These are phyloP conservation scores for Notolepis coatsorum DNA, from an alignment of 2,797 vertebrate species.

Conservation along the genomic window DNA sequence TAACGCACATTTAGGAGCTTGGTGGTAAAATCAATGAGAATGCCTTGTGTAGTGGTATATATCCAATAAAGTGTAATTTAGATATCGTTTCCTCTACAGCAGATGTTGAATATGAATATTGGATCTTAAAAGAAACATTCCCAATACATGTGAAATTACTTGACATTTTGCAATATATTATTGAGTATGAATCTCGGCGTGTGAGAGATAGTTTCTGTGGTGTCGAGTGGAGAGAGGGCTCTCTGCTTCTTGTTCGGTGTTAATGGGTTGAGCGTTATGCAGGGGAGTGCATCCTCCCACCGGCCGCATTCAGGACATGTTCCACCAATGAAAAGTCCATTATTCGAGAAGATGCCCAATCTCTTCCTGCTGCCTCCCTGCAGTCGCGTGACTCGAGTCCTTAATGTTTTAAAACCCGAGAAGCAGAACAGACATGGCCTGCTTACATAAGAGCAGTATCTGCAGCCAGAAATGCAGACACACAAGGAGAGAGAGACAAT, in stretches of 20 bases:
- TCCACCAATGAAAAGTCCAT: constrained; percentile 68
- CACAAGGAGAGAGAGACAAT: constrained; percentile 14
- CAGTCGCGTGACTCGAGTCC: constrained; percentile 55
- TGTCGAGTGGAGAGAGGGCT: constrained; percentile 33
- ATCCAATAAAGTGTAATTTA: no score
- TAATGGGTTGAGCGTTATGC: constrained; percentile 66
- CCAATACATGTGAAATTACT: constrained; percentile 1
- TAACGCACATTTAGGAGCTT: no score
- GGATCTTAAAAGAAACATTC: no score
- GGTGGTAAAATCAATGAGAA: no score
- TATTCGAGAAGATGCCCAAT: constrained; percentile 35
- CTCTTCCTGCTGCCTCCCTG: constrained; percentile 34
- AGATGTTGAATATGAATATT: no score
- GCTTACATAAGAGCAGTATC: constrained; percentile 43
- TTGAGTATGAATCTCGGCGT: constrained; percentile 22
- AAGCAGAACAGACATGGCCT: constrained; percentile 46
- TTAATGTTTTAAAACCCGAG: constrained; percentile 43
- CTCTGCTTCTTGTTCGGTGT: constrained; percentile 52
- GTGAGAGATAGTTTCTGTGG: constrained; percentile 39
- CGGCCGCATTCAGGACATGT: constrained; percentile 62
- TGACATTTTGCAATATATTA: constrained; percentile 16
- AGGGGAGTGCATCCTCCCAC: constrained; percentile 61
- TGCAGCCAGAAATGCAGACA: constrained; percentile 19
- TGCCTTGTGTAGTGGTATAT: no score
- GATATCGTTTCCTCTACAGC: no score